A percentile compares a stretch with the other conserved stretches of the same genome.
Evolutionary conservation across 1,140 invertebrate species (phyloP).

Genomic region (Drosophila baimaii): DNA sequence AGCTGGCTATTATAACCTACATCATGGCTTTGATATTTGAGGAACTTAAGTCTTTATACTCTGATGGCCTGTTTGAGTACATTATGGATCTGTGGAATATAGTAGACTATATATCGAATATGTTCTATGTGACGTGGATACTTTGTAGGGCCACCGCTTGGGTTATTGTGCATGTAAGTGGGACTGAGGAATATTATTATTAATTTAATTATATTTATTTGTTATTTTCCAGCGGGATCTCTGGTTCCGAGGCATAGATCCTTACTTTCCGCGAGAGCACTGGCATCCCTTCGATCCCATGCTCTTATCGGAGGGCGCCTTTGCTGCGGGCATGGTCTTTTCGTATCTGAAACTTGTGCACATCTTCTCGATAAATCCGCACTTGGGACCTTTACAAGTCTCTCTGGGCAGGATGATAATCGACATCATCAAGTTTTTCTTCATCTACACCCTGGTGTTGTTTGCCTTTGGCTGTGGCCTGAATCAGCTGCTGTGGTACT

Average conservation of each 20-base stretch:
- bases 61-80: constrained; percentile 94
- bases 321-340: constrained; percentile 97
- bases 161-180: constrained; percentile 90
- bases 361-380: constrained; percentile 97
- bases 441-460: constrained; percentile 94
- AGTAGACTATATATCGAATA: constrained; percentile 97
- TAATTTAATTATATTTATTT: neutral
- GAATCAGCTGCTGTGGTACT: constrained; percentile 98
- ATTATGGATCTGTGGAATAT: constrained; percentile 98
- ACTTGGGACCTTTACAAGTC: constrained; percentile 94
- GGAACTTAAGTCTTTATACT: constrained; percentile 94
- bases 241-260: constrained; percentile 88
- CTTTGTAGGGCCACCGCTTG: constrained; percentile 90
- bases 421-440: constrained; percentile 97
- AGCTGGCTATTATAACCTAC: constrained; percentile 92
- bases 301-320: constrained; percentile 96
- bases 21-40: constrained; percentile 94
- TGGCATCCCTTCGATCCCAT: constrained; percentile 98
- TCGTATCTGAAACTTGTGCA: constrained; percentile 97
- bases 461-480: constrained; percentile 96
- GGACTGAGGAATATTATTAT: too few species aligned
- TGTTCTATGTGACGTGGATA: constrained; percentile 96
- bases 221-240: constrained; percentile 87
- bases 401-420: constrained; percentile 96
- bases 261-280: constrained; percentile 92